Percentiles rank a stretch among this genome's conserved stretches.
These are phyloP conservation scores for Lochmaea crataegi DNA, from an alignment of 2,888 invertebrate species.

Conservation along the genomic window DNA sequence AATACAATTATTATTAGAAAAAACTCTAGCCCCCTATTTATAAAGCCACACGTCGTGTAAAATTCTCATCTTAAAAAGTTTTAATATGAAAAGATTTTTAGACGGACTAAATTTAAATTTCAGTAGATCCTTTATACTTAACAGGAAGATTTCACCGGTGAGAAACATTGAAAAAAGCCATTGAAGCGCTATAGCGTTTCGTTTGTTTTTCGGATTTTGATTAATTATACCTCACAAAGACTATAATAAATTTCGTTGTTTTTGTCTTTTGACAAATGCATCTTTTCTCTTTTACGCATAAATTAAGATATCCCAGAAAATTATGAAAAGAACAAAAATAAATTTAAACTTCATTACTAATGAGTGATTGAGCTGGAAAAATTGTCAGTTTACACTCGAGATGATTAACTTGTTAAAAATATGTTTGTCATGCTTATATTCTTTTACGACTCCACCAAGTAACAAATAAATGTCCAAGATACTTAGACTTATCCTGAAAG, in stretches of 20 bases:
- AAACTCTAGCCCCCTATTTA: no score
- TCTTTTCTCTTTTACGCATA: slow-evolving; percentile 15
- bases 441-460: no score
- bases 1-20: no score
- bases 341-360: not conserved
- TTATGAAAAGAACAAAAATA: not conserved
- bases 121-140: slow-evolving; percentile 4
- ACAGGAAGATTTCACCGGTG: slow-evolving; percentile 13
- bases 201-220: slow-evolving; percentile 33
- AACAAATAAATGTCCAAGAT: no score
- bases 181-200: slow-evolving; percentile 16
- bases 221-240: slow-evolving; percentile 24
- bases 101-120: not conserved
- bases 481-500: no score
- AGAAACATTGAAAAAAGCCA: slow-evolving; percentile 15
- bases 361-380: not conserved
- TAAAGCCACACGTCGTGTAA: no score
- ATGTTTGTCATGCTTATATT: no score
- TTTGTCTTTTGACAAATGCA: slow-evolving; percentile 27
- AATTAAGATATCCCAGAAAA: slow-evolving; percentile 2
- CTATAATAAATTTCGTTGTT: slow-evolving; percentile 31
- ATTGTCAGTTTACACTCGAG: no score
- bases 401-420: no score
- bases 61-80: no score
- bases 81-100: not conserved